Evolutionary conservation across 2,888 invertebrate genomes (phyloP).

Genomic region (Pterostichus niger): DNA sequence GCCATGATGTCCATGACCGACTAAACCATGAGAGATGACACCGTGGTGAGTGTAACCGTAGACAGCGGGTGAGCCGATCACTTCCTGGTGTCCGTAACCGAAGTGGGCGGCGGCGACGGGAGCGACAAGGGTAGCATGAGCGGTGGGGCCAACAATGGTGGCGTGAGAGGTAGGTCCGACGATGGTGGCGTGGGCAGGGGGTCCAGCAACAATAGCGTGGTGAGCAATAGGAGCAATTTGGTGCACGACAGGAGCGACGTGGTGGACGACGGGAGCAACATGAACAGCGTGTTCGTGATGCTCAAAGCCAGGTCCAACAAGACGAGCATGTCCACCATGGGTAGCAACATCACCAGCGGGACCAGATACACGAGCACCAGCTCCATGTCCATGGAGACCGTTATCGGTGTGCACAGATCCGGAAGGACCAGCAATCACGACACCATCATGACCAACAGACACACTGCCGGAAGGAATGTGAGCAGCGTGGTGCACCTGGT

Average conservation of each 20-base stretch:
- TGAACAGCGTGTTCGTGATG: not conserved
- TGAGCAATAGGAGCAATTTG: constrained; percentile 9
- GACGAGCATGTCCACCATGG: constrained; percentile 24
- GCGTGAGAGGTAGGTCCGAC: constrained; percentile 28
- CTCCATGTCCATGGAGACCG: constrained; percentile 14
- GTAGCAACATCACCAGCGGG: constrained; percentile 14
- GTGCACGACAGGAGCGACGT: constrained; percentile 2
- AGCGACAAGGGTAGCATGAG: constrained; percentile 12
- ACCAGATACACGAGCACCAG: not conserved
- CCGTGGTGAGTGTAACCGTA: constrained; percentile 52
- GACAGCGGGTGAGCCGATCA: not conserved
- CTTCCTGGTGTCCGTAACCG: not conserved
- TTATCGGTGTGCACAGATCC: constrained; percentile 50
- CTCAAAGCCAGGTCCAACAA: constrained; percentile 8
- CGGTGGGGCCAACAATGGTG: constrained; percentile 24
- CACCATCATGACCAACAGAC: constrained; percentile 61
- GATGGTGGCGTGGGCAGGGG: constrained; percentile 21
- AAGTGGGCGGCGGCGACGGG: constrained; percentile 16
- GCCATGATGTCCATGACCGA: constrained; percentile 67
- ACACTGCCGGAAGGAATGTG: constrained; percentile 41
- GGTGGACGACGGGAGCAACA: constrained; percentile 2
- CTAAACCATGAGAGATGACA: constrained; percentile 67
- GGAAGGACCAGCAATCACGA: constrained; percentile 67
- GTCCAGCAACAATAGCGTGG: not conserved
- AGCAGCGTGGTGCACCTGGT: constrained; percentile 24